Evolutionary conservation across 2,888 invertebrate species (phyloP).

Genomic region (Gastrophysa polygoni): DNA sequence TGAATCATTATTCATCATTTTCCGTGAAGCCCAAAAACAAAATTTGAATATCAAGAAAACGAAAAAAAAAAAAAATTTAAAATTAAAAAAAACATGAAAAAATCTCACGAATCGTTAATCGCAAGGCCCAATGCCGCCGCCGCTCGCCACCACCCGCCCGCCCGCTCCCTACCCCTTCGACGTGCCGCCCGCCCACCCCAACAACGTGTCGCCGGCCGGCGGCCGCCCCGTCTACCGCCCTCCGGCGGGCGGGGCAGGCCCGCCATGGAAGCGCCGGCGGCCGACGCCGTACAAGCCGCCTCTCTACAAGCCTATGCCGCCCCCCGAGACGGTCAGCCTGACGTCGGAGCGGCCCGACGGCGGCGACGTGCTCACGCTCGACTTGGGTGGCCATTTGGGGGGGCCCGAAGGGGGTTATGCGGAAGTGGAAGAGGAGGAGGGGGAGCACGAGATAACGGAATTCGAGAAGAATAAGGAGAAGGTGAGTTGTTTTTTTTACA

Average conservation of each 20-base stretch:
- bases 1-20: no score
- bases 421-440: constrained; percentile 48
- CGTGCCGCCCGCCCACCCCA: constrained; percentile 67
- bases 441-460: constrained; percentile 46
- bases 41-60: background rate
- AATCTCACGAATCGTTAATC: no score
- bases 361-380: constrained; percentile 54
- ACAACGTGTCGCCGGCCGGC: constrained; percentile 59
- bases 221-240: constrained; percentile 62
- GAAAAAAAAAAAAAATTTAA: background rate
- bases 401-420: no score
- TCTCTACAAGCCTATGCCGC: constrained; percentile 67
- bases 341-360: constrained; percentile 53
- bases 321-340: constrained; percentile 53
- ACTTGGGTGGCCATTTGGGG: constrained; percentile 51
- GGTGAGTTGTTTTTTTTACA: constrained; percentile 15
- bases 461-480: constrained; percentile 57
- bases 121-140: constrained; percentile 59
- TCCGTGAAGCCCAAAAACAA: no score
- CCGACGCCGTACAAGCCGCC: constrained; percentile 64
- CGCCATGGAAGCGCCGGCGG: constrained; percentile 65
- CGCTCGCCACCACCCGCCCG: constrained; percentile 61
- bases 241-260: constrained; percentile 58
- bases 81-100: background rate
- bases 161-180: constrained; percentile 80